These are phyloP conservation scores for Microtus montanus DNA, from an alignment of 2,113 vertebrate species.

Conservation along the genomic window DNA sequence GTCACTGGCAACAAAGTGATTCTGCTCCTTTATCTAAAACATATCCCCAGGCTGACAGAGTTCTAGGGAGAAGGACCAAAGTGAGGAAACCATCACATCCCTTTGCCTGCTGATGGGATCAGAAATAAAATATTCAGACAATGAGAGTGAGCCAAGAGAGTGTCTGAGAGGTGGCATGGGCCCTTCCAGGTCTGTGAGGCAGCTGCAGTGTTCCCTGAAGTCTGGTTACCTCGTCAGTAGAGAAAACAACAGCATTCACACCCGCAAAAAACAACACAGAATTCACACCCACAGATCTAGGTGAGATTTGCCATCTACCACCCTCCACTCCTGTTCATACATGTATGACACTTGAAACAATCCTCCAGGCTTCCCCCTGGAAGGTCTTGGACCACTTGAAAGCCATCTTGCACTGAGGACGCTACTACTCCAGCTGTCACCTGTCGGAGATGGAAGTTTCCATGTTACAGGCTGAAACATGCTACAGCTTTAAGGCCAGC, in stretches of 20 bases:
- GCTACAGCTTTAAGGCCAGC: not conserved
- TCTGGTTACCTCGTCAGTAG: not conserved
- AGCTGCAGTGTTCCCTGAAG: not conserved
- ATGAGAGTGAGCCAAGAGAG: not conserved
- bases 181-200: not conserved
- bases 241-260: not conserved
- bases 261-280: no score
- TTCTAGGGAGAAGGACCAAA: not conserved
- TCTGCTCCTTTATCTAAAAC: not conserved
- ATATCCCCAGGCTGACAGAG: not conserved
- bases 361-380: not conserved
- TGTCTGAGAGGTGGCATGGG: not conserved
- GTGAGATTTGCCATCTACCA: no score
- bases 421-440: not conserved
- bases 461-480: not conserved
- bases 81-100: not conserved
- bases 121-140: not conserved
- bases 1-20: not conserved
- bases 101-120: not conserved
- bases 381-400: not conserved
- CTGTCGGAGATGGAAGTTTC: not conserved
- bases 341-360: not conserved
- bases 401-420: not conserved
- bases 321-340: no score
- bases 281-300: no score